Percentiles rank a stretch among this genome's conserved stretches.
These are phyloP conservation scores for Euphysa ruthae DNA, from an alignment of 30 jellyfish, hydroid and myxozoan species.

Conservation along the genomic window DNA sequence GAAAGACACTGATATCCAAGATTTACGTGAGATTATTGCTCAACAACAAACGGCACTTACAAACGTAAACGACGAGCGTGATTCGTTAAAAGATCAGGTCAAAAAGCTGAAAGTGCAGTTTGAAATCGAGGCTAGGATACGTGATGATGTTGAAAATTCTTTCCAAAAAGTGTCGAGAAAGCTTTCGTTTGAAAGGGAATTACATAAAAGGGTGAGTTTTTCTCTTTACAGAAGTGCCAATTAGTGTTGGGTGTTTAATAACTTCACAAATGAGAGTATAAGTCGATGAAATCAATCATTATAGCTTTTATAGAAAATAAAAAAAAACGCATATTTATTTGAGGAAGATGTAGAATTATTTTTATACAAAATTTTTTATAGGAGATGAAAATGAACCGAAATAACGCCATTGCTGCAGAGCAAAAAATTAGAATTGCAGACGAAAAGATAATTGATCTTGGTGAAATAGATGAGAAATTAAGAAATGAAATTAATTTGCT, in stretches of 20 bases:
- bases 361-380: not conserved
- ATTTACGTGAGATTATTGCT: constrained; percentile 54
- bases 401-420: constrained; percentile 61
- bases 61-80: constrained; percentile 76
- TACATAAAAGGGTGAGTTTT: constrained; percentile 60
- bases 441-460: constrained; percentile 66
- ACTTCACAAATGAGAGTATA: not conserved
- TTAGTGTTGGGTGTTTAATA: not conserved
- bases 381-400: constrained; percentile 5
- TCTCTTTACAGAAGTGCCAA: not conserved
- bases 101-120: constrained; percentile 37
- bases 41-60: constrained; percentile 87
- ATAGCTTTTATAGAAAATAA: not conserved
- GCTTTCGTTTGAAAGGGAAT: constrained; percentile 62
- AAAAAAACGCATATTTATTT: not conserved
- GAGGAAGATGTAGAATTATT: not conserved
- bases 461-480: constrained; percentile 67
- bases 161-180: constrained; percentile 59
- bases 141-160: constrained; percentile 47
- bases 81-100: constrained; percentile 44
- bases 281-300: not conserved
- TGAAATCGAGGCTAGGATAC: constrained; percentile 71
- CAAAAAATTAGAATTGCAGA: constrained; percentile 55
- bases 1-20: constrained; percentile 53
- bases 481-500: constrained; percentile 52